Evolutionary conservation across 2,113 vertebrate species (phyloP).

Genomic region (Hippocampus guttulatus): DNA sequence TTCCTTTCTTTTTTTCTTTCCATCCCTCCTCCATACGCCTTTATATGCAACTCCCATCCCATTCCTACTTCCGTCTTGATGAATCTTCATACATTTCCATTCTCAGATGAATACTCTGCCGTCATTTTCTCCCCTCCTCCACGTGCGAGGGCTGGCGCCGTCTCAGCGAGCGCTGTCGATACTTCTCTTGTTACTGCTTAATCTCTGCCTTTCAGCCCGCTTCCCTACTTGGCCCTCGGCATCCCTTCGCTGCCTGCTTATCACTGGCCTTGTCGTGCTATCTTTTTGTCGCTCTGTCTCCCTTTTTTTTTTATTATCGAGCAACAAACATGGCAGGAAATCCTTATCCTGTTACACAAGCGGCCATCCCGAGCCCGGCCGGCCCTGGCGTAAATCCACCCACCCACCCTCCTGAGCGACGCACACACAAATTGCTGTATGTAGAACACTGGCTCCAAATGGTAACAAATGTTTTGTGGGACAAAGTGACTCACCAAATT

Average conservation of each 20-base stretch:
- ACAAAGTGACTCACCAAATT: not conserved
- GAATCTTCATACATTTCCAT: constrained; percentile 2
- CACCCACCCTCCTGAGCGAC: constrained; percentile 9
- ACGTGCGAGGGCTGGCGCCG: not conserved
- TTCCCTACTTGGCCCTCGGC: constrained; percentile 20
- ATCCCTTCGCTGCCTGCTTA: constrained; percentile 24
- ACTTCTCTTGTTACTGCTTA: constrained; percentile 23
- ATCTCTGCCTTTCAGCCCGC: constrained; percentile 37
- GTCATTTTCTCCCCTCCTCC: not conserved
- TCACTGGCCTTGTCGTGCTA: constrained; percentile 21
- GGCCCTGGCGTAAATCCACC: constrained; percentile 21
- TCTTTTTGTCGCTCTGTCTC: constrained; percentile 25
- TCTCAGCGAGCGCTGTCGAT: constrained; percentile 18
- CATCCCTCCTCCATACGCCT: constrained; percentile 18
- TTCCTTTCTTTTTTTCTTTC: constrained; percentile 24
- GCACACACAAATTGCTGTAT: constrained; percentile 5
- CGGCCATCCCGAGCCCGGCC: constrained; percentile 3
- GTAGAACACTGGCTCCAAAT: constrained; percentile 4
- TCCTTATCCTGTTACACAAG: constrained; percentile 51
- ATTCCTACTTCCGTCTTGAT: not conserved
- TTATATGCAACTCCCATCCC: not conserved
- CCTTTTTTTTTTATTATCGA: constrained; percentile 39
- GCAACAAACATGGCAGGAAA: constrained; percentile 47
- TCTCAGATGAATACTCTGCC: not conserved
- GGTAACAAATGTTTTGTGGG: constrained; percentile 6